Evolutionary conservation across 1,140 invertebrate genomes (phyloP), one percentile per base, ranked within the genome.

Genomic region (Drosophila kohkoa): DNA sequence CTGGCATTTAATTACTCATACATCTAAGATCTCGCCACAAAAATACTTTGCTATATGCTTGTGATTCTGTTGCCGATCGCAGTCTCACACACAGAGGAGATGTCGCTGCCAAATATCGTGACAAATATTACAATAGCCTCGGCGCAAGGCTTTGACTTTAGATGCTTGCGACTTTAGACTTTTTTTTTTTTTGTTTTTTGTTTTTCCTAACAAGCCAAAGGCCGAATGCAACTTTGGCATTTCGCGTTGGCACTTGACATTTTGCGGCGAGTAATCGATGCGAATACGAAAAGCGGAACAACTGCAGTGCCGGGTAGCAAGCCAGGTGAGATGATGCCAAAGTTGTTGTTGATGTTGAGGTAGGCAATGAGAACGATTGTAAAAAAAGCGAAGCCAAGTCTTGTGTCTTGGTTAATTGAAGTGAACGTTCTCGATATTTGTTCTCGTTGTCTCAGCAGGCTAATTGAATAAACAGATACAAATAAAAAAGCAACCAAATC

Each of bases 171-270:
- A 38, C 35, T 38, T 38, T 38, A 25, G 20, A 25, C 3, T 25
- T 25, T 20, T 2, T 20, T 2, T 20, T 20, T 20, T 20, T 20
- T 0, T 25, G 20, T 0, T 25, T 25, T 25, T 25, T 25, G 20
- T 25, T 25, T 25, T 25, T 25, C 20, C 20, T 25, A 76, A 70
- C 49, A 73, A 69, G 75, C 55, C 77, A 78, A 79, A 63, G 77
- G 76, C 82, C 76, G 66, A 7, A 38, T 49, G 69, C 49, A 87
- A 83, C 83, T 87, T 89, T 87, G 85, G 59, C 83, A 87, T 87
- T 87, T 89, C 54, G 66, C 46, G 77, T 6, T 82, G 74, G 63
- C 77, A 82, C 77, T 77, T 81, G 81, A 66, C 81, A 82, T 83
- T 73, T 82, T 85, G 49, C n/a, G 13, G 41, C 79, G 59, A 71